These are phyloP conservation scores for Megalops cyprinoides DNA, from an alignment of 2,797 vertebrate species.

Conservation along the genomic window DNA sequence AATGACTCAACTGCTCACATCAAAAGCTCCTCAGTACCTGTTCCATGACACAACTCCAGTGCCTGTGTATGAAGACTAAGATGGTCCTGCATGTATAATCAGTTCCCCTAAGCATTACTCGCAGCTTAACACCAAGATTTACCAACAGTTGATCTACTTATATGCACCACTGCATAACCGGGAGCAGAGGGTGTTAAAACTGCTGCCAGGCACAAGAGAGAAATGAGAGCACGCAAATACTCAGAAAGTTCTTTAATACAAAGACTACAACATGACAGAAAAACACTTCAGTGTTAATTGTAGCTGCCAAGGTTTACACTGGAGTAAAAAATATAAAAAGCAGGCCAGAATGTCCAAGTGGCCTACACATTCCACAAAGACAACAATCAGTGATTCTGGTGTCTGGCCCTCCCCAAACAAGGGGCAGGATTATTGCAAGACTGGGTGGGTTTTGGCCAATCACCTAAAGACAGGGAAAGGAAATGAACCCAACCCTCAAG, in stretches of 20 bases:
- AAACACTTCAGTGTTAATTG: constrained; percentile 25
- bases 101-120: no score
- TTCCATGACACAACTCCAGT: no score
- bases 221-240: not conserved
- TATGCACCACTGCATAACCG: not conserved
- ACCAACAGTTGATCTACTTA: not conserved
- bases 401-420: not conserved
- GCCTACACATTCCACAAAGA: constrained; percentile 25
- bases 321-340: constrained; percentile 35
- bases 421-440: constrained; percentile 25
- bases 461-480: no score
- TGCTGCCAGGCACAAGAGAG: not conserved
- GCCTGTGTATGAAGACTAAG: no score
- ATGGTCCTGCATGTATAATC: no score
- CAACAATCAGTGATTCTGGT: not conserved
- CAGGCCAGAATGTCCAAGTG: constrained; percentile 26
- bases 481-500: not conserved
- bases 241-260: constrained; percentile 33
- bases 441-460: not conserved
- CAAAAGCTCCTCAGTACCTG: no score
- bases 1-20: no score
- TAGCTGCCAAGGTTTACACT: constrained; percentile 39
- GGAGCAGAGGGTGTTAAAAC: not conserved
- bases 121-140: no score
- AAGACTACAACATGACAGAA: constrained; percentile 31